Evolutionary conservation across 30 jellyfish, hydroid and myxozoan species (phyloP), one percentile per base, ranked within the genome.

Genomic region (Chironex yamaguchii): DNA sequence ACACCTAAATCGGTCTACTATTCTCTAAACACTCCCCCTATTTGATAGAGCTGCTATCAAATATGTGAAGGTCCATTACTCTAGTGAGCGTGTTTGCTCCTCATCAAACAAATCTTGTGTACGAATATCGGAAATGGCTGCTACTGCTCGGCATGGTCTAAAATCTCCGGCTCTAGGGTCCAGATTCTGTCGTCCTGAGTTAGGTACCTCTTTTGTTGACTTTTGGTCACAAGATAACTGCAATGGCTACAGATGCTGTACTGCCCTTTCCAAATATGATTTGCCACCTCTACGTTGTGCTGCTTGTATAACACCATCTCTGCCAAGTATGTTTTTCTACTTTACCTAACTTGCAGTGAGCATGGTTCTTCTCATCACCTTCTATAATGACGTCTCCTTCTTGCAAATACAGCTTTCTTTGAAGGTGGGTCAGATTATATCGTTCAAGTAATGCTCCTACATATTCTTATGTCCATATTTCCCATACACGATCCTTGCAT

Each of bases 301-400:
- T 4, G 82, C 85, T 71, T 34, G 82, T 12, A 36, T 29, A n/a
- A 36, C 30, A 6, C 84, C 85, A 33, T 71, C 85, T n/a, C 31
- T n/a, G 27, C 85, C 26, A 14, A 4, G 26, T 11, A 30, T 4
- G 34, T 32, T 4, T 25, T 71, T 33, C n/a, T 12, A 71, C 31
- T 3, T 32, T 71, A 3, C 85, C 85, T 29, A 71, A 6, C 32
- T 71, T 71, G 82, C 85, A 36, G 20, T 71, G 14, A 4, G 31
- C 85, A n/a, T 81, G 26, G 42, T 71, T 71, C 31, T 27, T 71
- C 42, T 33, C 85, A 50, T 71, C 85, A 3, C 82, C 85, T 36
- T 71, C 17, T n/a, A 71, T 31, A 13, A 71, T 71, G 4, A 71
- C 85, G 31, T 71, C 85, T 20, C 85, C 85, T 14, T 30, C 85